Evolutionary conservation across 2,888 invertebrate species (phyloP).

Genomic region (Troides helena): DNA sequence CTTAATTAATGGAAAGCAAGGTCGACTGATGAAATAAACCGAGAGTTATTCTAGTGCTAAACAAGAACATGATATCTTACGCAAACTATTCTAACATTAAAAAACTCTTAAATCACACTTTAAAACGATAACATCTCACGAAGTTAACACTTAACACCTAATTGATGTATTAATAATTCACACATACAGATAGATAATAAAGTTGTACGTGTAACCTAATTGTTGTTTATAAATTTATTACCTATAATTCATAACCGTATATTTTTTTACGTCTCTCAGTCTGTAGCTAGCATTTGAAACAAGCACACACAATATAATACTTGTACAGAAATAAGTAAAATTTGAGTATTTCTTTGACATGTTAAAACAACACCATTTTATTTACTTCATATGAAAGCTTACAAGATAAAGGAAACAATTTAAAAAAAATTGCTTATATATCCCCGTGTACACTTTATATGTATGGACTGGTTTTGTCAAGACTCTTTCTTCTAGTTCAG

Average conservation of each 20-base stretch:
- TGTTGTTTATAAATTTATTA: neutral
- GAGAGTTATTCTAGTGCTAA: slow-evolving; percentile 54
- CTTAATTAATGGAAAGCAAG: slow-evolving; percentile 76
- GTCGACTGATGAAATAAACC: slow-evolving; percentile 67
- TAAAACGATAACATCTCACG: neutral
- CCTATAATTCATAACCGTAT: neutral
- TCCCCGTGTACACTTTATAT: too few relatives aligned
- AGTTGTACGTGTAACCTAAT: neutral
- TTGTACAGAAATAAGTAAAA: too few relatives aligned
- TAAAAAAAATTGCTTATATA: too few relatives aligned
- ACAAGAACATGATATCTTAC: slow-evolving; percentile 47
- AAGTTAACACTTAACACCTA: neutral
- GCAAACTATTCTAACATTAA: slow-evolving; percentile 17
- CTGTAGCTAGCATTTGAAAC: neutral
- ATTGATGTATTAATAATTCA: neutral
- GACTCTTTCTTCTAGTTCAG: too few relatives aligned
- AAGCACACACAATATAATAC: neutral
- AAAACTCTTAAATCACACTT: neutral
- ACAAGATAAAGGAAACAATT: too few relatives aligned
- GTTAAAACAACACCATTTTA: too few relatives aligned
- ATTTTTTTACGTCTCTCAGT: neutral
- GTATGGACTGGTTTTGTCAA: too few relatives aligned
- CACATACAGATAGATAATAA: neutral
- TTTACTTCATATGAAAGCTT: too few relatives aligned
- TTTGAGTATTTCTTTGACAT: too few relatives aligned